phyloP scores from a whole-genome alignment of 1,140 invertebrate species.

The Parapsyche elsis region DNA sequence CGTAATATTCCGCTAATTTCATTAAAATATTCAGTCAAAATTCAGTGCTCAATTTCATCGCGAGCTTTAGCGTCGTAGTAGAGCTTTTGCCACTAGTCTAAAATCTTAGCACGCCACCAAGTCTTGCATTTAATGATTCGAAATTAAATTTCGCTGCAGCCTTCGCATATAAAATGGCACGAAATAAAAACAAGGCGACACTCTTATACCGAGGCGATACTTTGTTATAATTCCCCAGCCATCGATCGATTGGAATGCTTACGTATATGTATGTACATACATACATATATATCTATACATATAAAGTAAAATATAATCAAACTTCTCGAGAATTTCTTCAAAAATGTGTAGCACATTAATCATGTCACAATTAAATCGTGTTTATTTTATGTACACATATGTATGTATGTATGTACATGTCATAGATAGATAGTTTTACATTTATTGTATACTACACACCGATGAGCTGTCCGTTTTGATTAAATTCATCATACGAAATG shows the following conservation, averaged over 20 bases:
- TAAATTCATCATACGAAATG: no score
- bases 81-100: slow-evolving; percentile 13
- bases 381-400: no score
- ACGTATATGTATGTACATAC: not conserved
- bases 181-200: slow-evolving; percentile 44
- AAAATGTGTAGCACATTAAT: no score
- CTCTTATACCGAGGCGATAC: not conserved
- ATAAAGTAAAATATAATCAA: not conserved
- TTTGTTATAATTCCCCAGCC: not conserved
- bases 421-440: no score
- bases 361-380: no score
- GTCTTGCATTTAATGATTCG: slow-evolving; percentile 52
- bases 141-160: slow-evolving; percentile 54
- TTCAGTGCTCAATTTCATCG: not conserved
- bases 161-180: slow-evolving; percentile 43
- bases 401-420: no score
- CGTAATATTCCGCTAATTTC: no score
- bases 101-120: not conserved
- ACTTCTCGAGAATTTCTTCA: not conserved
- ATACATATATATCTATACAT: not conserved
- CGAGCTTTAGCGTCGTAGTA: not conserved
- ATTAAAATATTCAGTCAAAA: not conserved
- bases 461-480: no score
- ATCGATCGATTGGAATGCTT: not conserved
- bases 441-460: no score